Evolutionary conservation across 1,140 invertebrate genomes (phyloP).

Genomic region (Trichomalopsis sarcophagae): DNA sequence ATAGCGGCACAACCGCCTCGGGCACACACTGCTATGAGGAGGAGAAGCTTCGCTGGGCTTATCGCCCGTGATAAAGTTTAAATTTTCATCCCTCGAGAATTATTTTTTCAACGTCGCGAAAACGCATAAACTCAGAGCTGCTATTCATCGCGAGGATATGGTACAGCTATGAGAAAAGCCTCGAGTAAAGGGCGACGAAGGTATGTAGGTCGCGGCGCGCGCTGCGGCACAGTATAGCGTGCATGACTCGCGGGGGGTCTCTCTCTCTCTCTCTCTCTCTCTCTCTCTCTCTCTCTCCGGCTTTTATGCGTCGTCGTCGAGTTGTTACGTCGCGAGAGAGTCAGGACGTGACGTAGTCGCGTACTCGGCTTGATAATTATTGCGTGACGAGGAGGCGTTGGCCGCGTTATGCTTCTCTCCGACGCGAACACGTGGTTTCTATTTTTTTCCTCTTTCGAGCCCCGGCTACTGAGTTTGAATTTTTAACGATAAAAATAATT

Average conservation of each 20-base stretch:
- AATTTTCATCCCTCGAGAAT: not conserved
- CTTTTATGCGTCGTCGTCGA: not conserved
- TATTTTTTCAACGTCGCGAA: too few relatives aligned
- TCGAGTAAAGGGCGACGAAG: not conserved
- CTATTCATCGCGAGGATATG: too few relatives aligned
- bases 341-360: not conserved
- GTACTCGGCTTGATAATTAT: conserved; percentile 14
- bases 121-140: too few relatives aligned
- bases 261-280: too few relatives aligned
- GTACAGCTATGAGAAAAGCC: too few relatives aligned
- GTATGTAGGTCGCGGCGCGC: not conserved
- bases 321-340: not conserved
- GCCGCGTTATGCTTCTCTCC: not conserved
- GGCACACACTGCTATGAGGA: not conserved
- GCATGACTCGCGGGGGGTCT: not conserved
- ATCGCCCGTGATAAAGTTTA: not conserved
- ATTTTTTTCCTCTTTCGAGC: not conserved
- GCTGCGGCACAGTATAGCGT: not conserved
- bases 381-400: conserved; percentile 8
- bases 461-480: too few relatives aligned
- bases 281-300: too few relatives aligned
- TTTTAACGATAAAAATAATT: too few relatives aligned
- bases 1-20: conserved; percentile 32
- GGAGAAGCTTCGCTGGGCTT: not conserved
- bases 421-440: not conserved